Evolutionary conservation across 2,113 vertebrate genomes (phyloP), one percentile per base, ranked within the genome.

Genomic region (Eclectus roratus): DNA sequence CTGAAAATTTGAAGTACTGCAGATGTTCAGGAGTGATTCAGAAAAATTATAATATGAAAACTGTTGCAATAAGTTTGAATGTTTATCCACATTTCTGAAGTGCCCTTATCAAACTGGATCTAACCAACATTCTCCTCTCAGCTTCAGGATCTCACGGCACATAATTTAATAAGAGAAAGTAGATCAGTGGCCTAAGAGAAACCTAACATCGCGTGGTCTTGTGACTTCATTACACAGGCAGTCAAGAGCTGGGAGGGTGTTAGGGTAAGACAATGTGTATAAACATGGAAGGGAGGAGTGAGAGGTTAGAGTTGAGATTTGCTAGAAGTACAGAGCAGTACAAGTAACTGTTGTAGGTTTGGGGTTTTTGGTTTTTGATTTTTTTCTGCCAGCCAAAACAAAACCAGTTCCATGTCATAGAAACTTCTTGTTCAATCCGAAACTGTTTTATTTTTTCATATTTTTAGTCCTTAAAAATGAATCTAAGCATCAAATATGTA

Each of bases 21-120:
- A 58, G 15, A 73, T 24, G 33, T 68, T 78, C 72, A 52, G 50
- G 43, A 74, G 47, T 35, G 60, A 23, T 60, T 39, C 2, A 5
- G 39, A 19, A 89, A 77, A 44, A 46, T 20, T 33, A 3, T 1
- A 20, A 20, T 29, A 44, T 16, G 29, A 47, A 77, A 86, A 35
- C 2, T 0, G 1, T 8, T 64, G 43, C 25, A 46, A 0, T 55
- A 52, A 29, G 6, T 76, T 74, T 21, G 35, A 66, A 10, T 49
- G 37, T 84, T 76, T 56, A 29, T 52, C 49, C 8, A 4, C 28
- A 1, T 74, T 85, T 88, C 43, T 77, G n/a, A 27, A 83, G 46
- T 13, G 31, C 2, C 19, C 12, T 60, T 82, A 77, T n/a, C 64
- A 35, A 29, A 41, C 17, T 46, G 44, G 43, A 69, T 82, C 33